Conservation (phyloP, 2,888 invertebrate genomes). For the Parthenolecanium corni region DNA sequence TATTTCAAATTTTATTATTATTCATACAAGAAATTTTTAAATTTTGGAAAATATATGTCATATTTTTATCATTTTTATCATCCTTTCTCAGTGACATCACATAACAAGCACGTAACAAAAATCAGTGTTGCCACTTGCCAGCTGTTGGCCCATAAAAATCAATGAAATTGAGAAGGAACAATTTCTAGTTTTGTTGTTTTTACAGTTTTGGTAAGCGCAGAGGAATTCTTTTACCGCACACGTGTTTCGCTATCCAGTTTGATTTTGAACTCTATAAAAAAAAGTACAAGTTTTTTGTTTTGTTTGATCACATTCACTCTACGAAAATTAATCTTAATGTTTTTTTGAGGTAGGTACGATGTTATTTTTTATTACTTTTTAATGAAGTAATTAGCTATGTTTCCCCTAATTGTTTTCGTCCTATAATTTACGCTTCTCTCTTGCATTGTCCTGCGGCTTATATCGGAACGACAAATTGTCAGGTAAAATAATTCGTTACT, state of each 20-base stretch:
- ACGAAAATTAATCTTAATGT: conserved; percentile 22
- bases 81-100: too few relatives aligned
- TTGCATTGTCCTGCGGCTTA: not conserved
- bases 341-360: conserved; percentile 22
- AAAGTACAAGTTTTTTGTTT: conserved; percentile 10
- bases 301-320: conserved; percentile 13
- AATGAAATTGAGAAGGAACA: too few relatives aligned
- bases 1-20: too few relatives aligned
- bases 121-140: too few relatives aligned
- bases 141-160: too few relatives aligned
- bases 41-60: too few relatives aligned
- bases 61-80: too few relatives aligned
- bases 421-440: not conserved
- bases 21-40: too few relatives aligned
- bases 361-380: conserved; percentile 11
- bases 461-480: not conserved
- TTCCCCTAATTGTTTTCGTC: not conserved
- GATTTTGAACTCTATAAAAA: not conserved
- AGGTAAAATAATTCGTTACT: conserved; percentile 3
- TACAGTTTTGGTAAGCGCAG: too few relatives aligned
- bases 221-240: too few relatives aligned
- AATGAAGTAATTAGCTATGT: conserved; percentile 1
- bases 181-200: too few relatives aligned
- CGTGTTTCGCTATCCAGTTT: not conserved
- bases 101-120: too few relatives aligned